Percentiles rank a stretch among this genome's conserved stretches.
These are phyloP conservation scores for Chymomyza procnemis DNA, from an alignment of 2,888 invertebrate genomes.

Conservation along the genomic window DNA sequence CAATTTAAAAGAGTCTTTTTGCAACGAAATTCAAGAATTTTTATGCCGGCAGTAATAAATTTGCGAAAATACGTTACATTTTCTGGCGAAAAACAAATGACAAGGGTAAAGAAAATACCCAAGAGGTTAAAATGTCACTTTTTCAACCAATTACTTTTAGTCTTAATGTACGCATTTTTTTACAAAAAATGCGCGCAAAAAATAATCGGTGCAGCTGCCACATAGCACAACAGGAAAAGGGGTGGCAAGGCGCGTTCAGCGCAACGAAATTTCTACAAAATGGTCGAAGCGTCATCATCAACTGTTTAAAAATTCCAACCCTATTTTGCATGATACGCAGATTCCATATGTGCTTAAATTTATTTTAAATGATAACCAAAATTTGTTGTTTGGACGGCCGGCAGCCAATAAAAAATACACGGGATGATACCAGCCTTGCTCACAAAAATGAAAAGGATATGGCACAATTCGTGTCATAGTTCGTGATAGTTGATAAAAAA, in stretches of 20 bases:
- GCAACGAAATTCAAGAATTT: conserved; percentile 23
- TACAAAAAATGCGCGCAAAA: conserved; percentile 51
- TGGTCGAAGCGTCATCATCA: background rate
- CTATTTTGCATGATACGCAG: conserved; percentile 59
- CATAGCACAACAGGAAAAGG: conserved; percentile 44
- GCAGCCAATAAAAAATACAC: conserved; percentile 31
- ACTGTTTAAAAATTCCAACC: conserved; percentile 50
- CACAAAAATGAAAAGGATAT: conserved; percentile 4
- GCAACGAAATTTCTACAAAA: conserved; percentile 18
- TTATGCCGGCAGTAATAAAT: conserved; percentile 61
- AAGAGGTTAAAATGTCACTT: conserved; percentile 72
- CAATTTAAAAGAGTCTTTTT: background rate
- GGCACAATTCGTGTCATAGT: conserved; percentile 12
- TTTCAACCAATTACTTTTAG: conserved; percentile 42
- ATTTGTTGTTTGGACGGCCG: conserved; percentile 20
- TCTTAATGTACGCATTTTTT: conserved; percentile 41
- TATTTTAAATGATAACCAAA: conserved; percentile 35
- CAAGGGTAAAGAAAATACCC: conserved; percentile 9
- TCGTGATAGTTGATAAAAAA: conserved; percentile 13
- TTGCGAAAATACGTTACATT: conserved; percentile 61
- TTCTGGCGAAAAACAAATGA: conserved; percentile 17
- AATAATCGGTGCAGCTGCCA: conserved; percentile 50
- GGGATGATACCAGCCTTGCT: conserved; percentile 29
- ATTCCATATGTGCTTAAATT: conserved; percentile 7
- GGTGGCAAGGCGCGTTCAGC: conserved; percentile 42